phyloP scores from a whole-genome alignment of 2,888 invertebrate species.

The Rapana venosa region DNA sequence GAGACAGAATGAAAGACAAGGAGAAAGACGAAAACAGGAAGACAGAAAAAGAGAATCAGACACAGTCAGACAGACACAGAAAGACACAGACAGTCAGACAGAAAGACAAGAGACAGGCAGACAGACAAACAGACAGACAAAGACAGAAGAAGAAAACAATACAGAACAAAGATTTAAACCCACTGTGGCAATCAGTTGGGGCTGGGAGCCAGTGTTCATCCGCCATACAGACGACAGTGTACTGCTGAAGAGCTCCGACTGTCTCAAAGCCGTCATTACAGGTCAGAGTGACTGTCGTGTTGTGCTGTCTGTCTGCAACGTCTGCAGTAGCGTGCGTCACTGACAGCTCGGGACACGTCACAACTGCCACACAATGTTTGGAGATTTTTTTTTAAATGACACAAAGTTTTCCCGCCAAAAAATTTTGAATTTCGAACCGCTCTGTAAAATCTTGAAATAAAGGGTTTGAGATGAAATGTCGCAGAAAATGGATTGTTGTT shows the following conservation, averaged over 20 bases:
- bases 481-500: too few relatives aligned
- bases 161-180: neutral
- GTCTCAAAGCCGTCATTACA: slow-evolving; percentile 7
- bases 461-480: too few relatives aligned
- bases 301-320: neutral
- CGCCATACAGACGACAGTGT: neutral
- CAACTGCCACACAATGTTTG: neutral
- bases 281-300: neutral
- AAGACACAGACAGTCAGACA: neutral
- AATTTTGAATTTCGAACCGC: too few relatives aligned
- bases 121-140: neutral
- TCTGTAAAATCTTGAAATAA: too few relatives aligned
- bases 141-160: neutral
- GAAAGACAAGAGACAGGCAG: neutral
- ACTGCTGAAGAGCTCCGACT: neutral
- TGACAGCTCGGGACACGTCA: neutral
- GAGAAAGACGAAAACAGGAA: neutral
- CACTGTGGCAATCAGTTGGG: neutral
- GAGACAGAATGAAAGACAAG: neutral
- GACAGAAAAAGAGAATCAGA: neutral
- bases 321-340: neutral
- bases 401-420: too few relatives aligned
- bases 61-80: neutral
- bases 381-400: too few relatives aligned
- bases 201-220: neutral